Evolutionary conservation across 2,888 invertebrate species (phyloP).

Genomic region (Thera britannica): DNA sequence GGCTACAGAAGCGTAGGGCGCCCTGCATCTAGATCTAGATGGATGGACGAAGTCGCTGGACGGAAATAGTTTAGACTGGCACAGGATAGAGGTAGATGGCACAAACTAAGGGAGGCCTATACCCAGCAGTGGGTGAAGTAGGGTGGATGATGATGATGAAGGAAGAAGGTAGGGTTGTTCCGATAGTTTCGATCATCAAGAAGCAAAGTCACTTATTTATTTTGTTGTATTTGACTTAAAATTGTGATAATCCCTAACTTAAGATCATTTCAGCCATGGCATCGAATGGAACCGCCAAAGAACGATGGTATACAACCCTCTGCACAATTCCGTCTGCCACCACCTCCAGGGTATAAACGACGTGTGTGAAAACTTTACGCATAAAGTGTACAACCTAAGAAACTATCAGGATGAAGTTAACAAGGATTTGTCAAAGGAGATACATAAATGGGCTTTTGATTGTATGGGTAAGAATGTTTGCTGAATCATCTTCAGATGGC

Average conservation of each 20-base stretch:
- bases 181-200: too few species aligned
- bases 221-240: too few species aligned
- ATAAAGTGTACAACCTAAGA: constrained; percentile 80
- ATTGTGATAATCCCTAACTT: not conserved
- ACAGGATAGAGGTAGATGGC: too few species aligned
- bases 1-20: too few species aligned
- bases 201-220: too few species aligned
- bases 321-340: constrained; percentile 62
- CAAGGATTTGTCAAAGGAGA: constrained; percentile 82
- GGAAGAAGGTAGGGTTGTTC: too few species aligned
- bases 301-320: constrained; percentile 75
- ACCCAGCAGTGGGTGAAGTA: too few species aligned
- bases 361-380: constrained; percentile 64
- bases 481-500: not conserved
- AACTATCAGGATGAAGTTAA: constrained; percentile 87
- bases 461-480: constrained; percentile 77
- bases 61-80: too few species aligned
- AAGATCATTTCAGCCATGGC: constrained; percentile 74
- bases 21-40: too few species aligned
- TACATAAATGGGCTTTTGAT: constrained; percentile 89
- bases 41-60: too few species aligned
- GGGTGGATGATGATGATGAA: too few species aligned
- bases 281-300: constrained; percentile 86
- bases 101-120: too few species aligned
- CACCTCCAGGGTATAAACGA: constrained; percentile 73